phyloP scores from a whole-genome alignment of 1,140 invertebrate genomes.

The Tetragnatha versicolor region DNA sequence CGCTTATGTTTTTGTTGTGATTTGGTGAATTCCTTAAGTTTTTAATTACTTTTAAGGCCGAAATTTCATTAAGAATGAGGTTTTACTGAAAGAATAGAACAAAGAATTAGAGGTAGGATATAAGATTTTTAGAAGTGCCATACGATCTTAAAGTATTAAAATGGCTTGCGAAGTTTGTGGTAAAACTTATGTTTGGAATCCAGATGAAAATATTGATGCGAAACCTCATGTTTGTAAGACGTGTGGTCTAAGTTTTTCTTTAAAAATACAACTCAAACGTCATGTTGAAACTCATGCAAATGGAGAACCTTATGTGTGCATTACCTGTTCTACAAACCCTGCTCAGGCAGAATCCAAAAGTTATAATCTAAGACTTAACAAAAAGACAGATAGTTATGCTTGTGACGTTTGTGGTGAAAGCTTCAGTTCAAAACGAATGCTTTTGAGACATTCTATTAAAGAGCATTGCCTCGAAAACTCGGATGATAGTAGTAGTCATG shows the following conservation, averaged over 20 bases:
- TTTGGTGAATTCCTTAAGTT: neutral
- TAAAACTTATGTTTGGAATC: slow-evolving; percentile 12
- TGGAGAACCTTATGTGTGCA: slow-evolving; percentile 16
- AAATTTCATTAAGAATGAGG: neutral
- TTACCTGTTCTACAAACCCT: neutral
- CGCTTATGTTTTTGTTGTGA: slow-evolving; percentile 2
- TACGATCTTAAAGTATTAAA: neutral
- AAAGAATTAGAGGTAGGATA: neutral
- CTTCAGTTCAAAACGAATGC: slow-evolving; percentile 10
- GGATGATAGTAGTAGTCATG: no score
- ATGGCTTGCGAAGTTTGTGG: slow-evolving; percentile 45
- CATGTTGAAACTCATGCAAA: slow-evolving; percentile 22
- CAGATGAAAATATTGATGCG: slow-evolving; percentile 20
- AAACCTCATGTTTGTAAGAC: slow-evolving; percentile 35
- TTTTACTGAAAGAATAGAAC: neutral
- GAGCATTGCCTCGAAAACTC: slow-evolving; percentile 11
- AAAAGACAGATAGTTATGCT: neutral
- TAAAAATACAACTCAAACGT: slow-evolving; percentile 40
- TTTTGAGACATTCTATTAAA: slow-evolving; percentile 15
- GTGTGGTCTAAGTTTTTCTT: slow-evolving; percentile 39
- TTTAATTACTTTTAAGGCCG: neutral
- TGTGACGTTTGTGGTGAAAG: slow-evolving; percentile 14
- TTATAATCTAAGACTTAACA: slow-evolving; percentile 31
- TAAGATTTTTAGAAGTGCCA: neutral
- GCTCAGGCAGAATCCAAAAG: neutral